Percentiles rank a stretch among this genome's conserved stretches.
Evolutionary conservation across 2,113 vertebrate genomes (phyloP).

Genomic region (Chaetura pelagica): DNA sequence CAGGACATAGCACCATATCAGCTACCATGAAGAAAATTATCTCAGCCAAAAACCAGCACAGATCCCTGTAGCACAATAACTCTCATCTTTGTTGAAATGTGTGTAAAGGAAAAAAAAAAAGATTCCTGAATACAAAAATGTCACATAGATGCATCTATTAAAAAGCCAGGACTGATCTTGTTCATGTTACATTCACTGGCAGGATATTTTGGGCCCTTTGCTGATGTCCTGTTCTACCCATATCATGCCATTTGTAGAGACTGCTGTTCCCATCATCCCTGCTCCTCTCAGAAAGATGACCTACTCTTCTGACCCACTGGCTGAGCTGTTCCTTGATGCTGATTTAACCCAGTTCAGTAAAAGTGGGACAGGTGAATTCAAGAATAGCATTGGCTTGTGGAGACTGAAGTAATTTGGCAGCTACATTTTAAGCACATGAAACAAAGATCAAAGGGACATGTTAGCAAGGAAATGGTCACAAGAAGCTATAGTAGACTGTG

Average conservation of each 20-base stretch:
- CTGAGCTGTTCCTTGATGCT: not conserved
- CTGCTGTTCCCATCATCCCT: not conserved
- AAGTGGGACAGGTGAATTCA: not conserved
- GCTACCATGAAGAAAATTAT: no score
- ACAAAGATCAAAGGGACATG: rapidly evolving
- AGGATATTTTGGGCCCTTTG: not conserved
- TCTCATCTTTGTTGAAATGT: not conserved
- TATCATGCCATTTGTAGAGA: not conserved
- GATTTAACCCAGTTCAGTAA: not conserved
- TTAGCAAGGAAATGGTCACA: not conserved
- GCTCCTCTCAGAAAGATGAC: not conserved
- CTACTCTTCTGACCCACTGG: not conserved
- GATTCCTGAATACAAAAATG: not conserved
- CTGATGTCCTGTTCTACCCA: not conserved
- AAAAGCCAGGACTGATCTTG: not conserved
- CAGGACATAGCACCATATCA: no score
- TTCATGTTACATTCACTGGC: not conserved
- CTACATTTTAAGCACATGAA: not conserved
- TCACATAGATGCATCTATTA: not conserved
- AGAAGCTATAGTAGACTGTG: not conserved
- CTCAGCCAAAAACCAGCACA: no score
- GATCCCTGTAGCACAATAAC: not conserved
- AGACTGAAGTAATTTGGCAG: not conserved
- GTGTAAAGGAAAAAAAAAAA: not conserved
- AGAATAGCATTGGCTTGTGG: not conserved